Evolutionary conservation across 2,888 invertebrate genomes (phyloP).

Genomic region (Drosophila kokeensis): DNA sequence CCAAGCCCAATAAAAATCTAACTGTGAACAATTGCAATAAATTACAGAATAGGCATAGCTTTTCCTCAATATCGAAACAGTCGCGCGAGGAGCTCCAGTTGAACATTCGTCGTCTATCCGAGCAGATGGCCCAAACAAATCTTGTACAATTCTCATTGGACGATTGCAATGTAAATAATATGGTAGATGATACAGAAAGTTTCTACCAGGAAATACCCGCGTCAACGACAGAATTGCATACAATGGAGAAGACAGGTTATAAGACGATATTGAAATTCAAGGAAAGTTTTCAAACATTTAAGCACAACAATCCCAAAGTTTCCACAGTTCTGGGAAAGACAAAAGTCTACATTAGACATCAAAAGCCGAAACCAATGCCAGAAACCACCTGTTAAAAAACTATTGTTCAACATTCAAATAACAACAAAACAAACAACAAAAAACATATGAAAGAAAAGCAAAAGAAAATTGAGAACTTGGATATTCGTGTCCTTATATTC

Average conservation of each 20-base stretch:
- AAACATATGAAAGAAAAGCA: background rate
- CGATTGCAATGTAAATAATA: slow-evolving; percentile 51
- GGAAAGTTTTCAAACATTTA: slow-evolving; percentile 50
- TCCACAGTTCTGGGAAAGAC: slow-evolving; percentile 51
- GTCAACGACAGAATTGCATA: slow-evolving; percentile 18
- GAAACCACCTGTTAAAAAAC: slow-evolving; percentile 84
- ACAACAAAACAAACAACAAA: background rate
- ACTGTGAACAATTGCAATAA: slow-evolving; percentile 77
- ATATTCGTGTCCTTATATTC: slow-evolving; percentile 52
- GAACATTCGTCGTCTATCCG: slow-evolving; percentile 83
- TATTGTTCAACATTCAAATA: slow-evolving; percentile 38
- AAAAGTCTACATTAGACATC: slow-evolving; percentile 56
- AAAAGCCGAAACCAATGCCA: slow-evolving; percentile 80
- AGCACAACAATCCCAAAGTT: slow-evolving; percentile 43
- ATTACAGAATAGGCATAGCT: slow-evolving; percentile 83
- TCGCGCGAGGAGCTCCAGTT: slow-evolving; percentile 82
- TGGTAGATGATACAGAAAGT: slow-evolving; percentile 22
- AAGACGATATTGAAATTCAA: slow-evolving; percentile 62
- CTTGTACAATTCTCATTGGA: slow-evolving; percentile 56
- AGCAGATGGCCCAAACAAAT: slow-evolving; percentile 75
- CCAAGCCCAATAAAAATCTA: slow-evolving; percentile 42
- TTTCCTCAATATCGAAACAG: slow-evolving; percentile 77
- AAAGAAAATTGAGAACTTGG: slow-evolving; percentile 35
- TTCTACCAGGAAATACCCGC: slow-evolving; percentile 21
- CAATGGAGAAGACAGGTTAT: slow-evolving; percentile 32